These are phyloP conservation scores for Enteromius paludinosus DNA, from an alignment of 2,797 vertebrate species.

Conservation along the genomic window DNA sequence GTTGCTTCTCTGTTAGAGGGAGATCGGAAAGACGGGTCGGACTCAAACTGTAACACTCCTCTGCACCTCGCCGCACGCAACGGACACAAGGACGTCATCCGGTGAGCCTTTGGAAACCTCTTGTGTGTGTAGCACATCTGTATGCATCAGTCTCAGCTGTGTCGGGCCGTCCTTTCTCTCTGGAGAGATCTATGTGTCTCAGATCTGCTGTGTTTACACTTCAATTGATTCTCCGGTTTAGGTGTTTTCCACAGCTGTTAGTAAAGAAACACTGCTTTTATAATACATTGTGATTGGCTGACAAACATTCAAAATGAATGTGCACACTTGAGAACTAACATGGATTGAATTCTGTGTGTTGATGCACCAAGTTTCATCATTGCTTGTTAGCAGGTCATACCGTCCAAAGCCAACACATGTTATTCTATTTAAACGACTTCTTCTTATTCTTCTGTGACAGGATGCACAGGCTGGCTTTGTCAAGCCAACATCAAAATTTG, in stretches of 20 bases:
- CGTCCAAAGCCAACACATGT: no score
- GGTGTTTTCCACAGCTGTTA: not conserved
- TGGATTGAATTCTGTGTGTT: not conserved
- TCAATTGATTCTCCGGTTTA: not conserved
- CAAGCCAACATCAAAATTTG: no score
- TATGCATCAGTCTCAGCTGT: constrained; percentile 25
- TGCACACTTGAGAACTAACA: not conserved
- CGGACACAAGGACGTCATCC: constrained; percentile 91
- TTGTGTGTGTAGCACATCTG: not conserved
- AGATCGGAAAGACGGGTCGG: constrained; percentile 86
- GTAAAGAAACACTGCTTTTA: not conserved
- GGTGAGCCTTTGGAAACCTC: constrained; percentile 70
- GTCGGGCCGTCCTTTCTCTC: not conserved
- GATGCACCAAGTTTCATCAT: not conserved
- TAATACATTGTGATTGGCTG: not conserved
- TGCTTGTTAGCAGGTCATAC: not conserved
- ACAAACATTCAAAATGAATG: not conserved
- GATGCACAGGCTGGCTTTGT: no score
- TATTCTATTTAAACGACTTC: no score
- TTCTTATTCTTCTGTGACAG: no score
- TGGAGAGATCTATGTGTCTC: not conserved
- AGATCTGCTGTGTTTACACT: not conserved
- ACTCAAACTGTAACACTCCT: constrained; percentile 90
- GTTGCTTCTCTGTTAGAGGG: constrained; percentile 90
- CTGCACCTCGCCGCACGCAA: constrained; percentile 94